Base-by-base conservation (phyloP, 2,888 invertebrate genomes). In the Ashinkailepas kermadecensis region DNA sequence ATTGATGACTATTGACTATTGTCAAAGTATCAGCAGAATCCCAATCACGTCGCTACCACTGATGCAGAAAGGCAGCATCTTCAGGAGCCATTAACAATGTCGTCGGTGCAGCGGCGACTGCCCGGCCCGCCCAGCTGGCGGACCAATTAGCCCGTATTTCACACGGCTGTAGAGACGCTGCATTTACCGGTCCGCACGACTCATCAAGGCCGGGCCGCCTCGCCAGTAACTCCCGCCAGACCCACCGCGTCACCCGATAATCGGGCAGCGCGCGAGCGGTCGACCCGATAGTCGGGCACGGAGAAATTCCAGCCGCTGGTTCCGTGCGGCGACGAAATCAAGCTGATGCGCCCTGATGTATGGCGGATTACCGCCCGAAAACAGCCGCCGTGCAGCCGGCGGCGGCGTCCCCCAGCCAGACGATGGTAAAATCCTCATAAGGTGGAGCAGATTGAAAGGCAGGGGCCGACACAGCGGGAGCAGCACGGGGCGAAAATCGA, bases 251-350 rank as follows among this genome's bases (percentile, higher is more conserved):
- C 70, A 39, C 70, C 21, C 74, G 74, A 7, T 74, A 74, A 21
- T 54, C 74, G 74, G 74, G n/a, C 74, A 74, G 56, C 74, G 11
- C 74, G 74, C 54, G 56, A 8, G 21, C 74, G 15, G 39, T 15
- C 59, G 39, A 56, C 74, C 21, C 74, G 56, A 23, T 56, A 74
- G 11, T 74, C 74, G 54, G 74, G 18, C 74, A 56, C 54, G 18
- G 74, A 54, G 54, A 54, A 74, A 74, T 54, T 74, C 15, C 74
- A 7, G 18, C 21, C 54, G 54, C 59, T 59, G 54, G 74, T 56
- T 74, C 54, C 74, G 74, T 74, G 74, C 74, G 54, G 54, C 74
- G 74, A 56, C 74, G 74, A 74, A 74, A 74, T 74, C 67, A 74
- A 74, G 74, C 54, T 21, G 74, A 56, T 18, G 54, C 54, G 8